Conservation (phyloP, 1,140 invertebrate genomes). For the Liolophura sinensis region DNA sequence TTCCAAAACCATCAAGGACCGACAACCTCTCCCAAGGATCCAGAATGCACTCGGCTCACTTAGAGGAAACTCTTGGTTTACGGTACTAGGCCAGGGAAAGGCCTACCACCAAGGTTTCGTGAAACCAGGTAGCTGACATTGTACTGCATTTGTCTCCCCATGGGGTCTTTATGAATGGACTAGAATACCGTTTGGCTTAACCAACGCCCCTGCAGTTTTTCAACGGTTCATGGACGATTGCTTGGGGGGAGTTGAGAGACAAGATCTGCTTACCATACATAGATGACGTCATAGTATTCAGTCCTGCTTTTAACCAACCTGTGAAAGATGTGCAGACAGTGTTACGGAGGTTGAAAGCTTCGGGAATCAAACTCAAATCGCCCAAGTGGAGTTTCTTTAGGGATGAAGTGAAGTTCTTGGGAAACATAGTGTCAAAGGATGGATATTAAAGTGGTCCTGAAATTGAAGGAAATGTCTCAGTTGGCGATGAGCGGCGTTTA, state of each 20-base stretch:
- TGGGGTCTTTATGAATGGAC: slow-evolving; percentile 21
- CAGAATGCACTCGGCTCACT: slow-evolving; percentile 19
- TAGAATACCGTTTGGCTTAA: slow-evolving; percentile 27
- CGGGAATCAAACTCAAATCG: slow-evolving; percentile 24
- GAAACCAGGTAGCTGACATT: slow-evolving; percentile 10
- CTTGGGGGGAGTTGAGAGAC: slow-evolving; percentile 12
- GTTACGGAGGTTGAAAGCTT: slow-evolving; percentile 44
- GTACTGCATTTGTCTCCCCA: slow-evolving; percentile 22
- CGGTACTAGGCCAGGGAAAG: slow-evolving; percentile 20
- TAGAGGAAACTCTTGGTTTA: slow-evolving; percentile 15
- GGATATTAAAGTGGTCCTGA: slow-evolving; percentile 47
- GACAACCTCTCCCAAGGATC: slow-evolving; percentile 15
- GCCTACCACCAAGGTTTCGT: slow-evolving; percentile 21
- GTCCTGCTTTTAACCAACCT: slow-evolving; percentile 12
- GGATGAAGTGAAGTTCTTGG: slow-evolving; percentile 18
- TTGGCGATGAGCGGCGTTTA: slow-evolving; percentile 56
- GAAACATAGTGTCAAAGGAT: slow-evolving; percentile 19
- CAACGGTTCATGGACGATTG: slow-evolving; percentile 24
- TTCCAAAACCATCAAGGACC: slow-evolving; percentile 9
- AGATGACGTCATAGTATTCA: slow-evolving; percentile 27
- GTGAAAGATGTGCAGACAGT: slow-evolving; percentile 42
- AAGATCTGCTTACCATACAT: slow-evolving; percentile 20
- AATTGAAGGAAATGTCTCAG: no score
- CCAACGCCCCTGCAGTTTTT: slow-evolving; percentile 22
- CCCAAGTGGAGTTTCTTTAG: slow-evolving; percentile 22